A percentile compares a stretch with the other conserved stretches of the same genome.
Conservation (phyloP, 2,113 vertebrate species). For the Turdus rufiventris region DNA sequence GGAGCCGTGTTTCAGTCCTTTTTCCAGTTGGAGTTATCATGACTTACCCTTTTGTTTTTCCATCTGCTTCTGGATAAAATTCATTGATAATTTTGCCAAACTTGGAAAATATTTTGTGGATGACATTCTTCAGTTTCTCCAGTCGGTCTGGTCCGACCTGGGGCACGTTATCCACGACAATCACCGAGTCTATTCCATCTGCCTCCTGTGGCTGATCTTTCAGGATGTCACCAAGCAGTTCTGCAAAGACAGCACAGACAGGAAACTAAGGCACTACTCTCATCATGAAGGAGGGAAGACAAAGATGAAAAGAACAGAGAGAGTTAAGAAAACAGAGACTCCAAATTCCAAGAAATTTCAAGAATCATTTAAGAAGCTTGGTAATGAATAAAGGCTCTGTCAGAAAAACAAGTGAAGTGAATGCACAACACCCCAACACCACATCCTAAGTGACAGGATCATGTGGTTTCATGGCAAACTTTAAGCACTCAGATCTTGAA, state of each 20-base stretch:
- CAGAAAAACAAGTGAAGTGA: background rate
- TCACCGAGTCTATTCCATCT: slow-evolving; percentile 93
- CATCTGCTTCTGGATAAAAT: slow-evolving; percentile 92
- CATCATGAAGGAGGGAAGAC: background rate
- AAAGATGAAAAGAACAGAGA: background rate
- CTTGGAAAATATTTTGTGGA: slow-evolving; percentile 98
- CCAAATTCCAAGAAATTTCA: background rate
- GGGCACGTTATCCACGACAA: slow-evolving; percentile 95
- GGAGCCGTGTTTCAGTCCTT: background rate
- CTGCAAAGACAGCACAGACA: background rate
- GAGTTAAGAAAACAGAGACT: background rate
- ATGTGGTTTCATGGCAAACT: background rate
- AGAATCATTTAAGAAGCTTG: background rate
- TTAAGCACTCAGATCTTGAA: background rate
- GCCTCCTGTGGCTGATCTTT: slow-evolving; percentile 90
- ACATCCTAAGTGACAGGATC: background rate
- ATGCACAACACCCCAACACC: background rate
- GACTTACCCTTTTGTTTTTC: slow-evolving; percentile 90
- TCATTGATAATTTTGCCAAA: slow-evolving; percentile 97
- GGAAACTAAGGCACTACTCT: background rate
- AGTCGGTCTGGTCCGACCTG: slow-evolving; percentile 93
- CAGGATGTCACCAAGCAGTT: slow-evolving; percentile 85
- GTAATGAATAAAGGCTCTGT: accelerated
- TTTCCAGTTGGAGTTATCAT: background rate
- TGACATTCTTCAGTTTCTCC: slow-evolving; percentile 96